These are phyloP conservation scores for Baronia brevicornis DNA, from an alignment of 2,888 invertebrate species.

Conservation along the genomic window DNA sequence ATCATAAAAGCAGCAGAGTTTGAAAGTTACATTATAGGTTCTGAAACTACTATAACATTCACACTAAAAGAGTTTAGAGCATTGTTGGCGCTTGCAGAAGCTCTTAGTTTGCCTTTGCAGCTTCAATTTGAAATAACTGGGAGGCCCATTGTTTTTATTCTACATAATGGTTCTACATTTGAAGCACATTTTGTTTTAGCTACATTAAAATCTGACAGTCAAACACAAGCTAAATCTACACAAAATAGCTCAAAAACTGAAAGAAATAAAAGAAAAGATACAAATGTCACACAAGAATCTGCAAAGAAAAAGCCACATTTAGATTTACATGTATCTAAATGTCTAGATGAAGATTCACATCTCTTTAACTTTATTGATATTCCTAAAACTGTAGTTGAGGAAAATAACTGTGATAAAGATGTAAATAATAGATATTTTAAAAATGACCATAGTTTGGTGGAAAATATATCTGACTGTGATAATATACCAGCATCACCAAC, in stretches of 20 bases:
- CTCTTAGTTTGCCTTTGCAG: slow-evolving; percentile 79
- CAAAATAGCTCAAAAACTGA: slow-evolving; percentile 49
- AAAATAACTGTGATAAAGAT: slow-evolving; percentile 19
- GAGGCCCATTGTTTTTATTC: slow-evolving; percentile 83
- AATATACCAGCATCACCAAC: slow-evolving; percentile 77
- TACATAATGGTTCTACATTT: slow-evolving; percentile 83
- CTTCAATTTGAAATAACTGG: slow-evolving; percentile 87
- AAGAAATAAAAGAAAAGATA: slow-evolving; percentile 45
- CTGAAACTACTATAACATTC: slow-evolving; percentile 86
- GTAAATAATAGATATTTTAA: slow-evolving; percentile 25
- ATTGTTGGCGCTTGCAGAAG: slow-evolving; percentile 86
- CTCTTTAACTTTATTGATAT: slow-evolving; percentile 65
- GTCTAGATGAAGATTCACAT: slow-evolving; percentile 66
- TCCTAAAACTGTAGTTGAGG: slow-evolving; percentile 26
- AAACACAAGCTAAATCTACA: slow-evolving; percentile 48
- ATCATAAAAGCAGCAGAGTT: slow-evolving; percentile 84
- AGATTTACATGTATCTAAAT: slow-evolving; percentile 49
- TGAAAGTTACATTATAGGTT: slow-evolving; percentile 77
- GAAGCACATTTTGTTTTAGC: slow-evolving; percentile 89
- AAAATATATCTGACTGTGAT: slow-evolving; percentile 55
- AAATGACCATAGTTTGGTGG: slow-evolving; percentile 24
- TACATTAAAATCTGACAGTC: slow-evolving; percentile 78
- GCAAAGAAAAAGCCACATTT: slow-evolving; percentile 56
- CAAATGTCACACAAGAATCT: slow-evolving; percentile 27
- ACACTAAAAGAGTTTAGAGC: slow-evolving; percentile 90